Base-by-base conservation (phyloP, 2,888 invertebrate species). In the Acholoe squamosa region DNA sequence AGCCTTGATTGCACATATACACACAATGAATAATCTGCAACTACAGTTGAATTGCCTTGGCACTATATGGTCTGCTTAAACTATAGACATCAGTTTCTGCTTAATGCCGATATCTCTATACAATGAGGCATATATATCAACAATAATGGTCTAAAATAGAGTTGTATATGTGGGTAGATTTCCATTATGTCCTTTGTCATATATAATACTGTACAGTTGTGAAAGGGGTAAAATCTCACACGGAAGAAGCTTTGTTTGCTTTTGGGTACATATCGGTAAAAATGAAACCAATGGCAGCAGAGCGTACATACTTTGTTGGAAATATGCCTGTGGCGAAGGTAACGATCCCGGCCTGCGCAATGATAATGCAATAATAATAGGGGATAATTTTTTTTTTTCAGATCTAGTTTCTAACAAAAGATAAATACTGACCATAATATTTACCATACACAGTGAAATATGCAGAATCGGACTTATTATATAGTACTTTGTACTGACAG, bases 91-190 rank as follows among this genome's bases (percentile, higher is more conserved):
- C 5, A 14, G 71, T 71, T 28, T 71, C 71, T 71, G 25, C 71
- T 28, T 71, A 14, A 28, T 71, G 71, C 14, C 43, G 10, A 43
- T 43, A 43, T 3, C 43, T 43, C 43, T 25, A 80, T 80, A 43
- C 80, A 80, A 14, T 80, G 33, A 80, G 80, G 80, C 80, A 80
- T 80, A 80, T 76, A 61, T 61, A 12, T 61, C 16, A 76, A 16
- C 80, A 43, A 80, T 22, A 80, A 80, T 43, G 80, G 80, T 80
- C 80, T 80, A 80, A 80, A 80, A 80, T 80, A 80, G 33, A 80
- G 33, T 43, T 80, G n/a, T 80, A 43, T 80, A 34, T 76, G 25
- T 76, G 3, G 61, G 25, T 76, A 76, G 1, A 76, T 76, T 5
- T 76, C 22, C 25, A 61, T 14, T 22, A 5, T 25, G 25, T 7